Conservation (phyloP, 2,888 invertebrate genomes). For the Mimas tiliae region DNA sequence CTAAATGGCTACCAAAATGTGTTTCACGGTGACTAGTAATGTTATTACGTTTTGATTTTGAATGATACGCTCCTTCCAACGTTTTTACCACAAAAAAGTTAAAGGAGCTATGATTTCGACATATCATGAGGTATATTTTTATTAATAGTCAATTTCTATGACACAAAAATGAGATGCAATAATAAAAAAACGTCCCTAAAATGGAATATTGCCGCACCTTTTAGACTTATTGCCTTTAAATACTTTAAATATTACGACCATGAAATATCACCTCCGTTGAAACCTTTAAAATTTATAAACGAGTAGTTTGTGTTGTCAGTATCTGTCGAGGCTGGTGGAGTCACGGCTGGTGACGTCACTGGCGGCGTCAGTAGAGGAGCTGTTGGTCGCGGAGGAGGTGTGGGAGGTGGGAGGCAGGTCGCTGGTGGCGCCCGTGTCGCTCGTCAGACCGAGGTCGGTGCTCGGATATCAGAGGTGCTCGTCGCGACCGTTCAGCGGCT, state of each 20-base stretch:
- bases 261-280: neutral
- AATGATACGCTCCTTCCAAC: constrained; percentile 44
- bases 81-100: constrained; percentile 62
- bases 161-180: neutral
- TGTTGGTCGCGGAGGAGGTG: constrained; percentile 47
- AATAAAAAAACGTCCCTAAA: constrained; percentile 5
- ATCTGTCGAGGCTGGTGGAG: constrained; percentile 73
- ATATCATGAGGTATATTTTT: constrained; percentile 49
- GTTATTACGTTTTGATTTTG: constrained; percentile 48
- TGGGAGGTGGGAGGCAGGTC: constrained; percentile 44
- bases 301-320: constrained; percentile 56
- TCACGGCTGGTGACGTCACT: constrained; percentile 79
- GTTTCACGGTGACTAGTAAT: constrained; percentile 66
- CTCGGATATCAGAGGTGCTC: constrained; percentile 88
- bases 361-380: constrained; percentile 72
- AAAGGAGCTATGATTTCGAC: constrained; percentile 53
- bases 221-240: constrained; percentile 18
- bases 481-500: constrained; percentile 92
- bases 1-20: constrained; percentile 20
- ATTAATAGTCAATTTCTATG: neutral
- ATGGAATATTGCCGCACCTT: constrained; percentile 18
- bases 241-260: neutral
- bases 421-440: constrained; percentile 54
- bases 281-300: constrained; percentile 50
- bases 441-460: constrained; percentile 59